Evolutionary conservation across 2,888 invertebrate species (phyloP).

Genomic region (Tiliacea citrago): DNA sequence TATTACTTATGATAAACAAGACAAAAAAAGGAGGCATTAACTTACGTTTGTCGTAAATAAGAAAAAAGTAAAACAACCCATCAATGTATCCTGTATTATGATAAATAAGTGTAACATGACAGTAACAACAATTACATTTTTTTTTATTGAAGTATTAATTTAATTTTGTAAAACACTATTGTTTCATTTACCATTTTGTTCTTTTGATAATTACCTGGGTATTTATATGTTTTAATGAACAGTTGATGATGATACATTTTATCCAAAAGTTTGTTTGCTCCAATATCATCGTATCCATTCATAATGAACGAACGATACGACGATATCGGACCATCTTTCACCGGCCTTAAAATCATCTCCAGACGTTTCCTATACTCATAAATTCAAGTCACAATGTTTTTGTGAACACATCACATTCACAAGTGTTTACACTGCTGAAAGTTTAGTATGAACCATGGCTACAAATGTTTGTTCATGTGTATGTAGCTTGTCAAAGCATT

Average conservation of each 20-base stretch:
- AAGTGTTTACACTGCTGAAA: not conserved
- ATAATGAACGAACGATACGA: too few relatives aligned
- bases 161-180: not conserved
- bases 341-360: too few relatives aligned
- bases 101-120: not conserved
- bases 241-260: too few relatives aligned
- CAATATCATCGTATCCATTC: too few relatives aligned
- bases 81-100: not conserved
- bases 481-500: constrained; percentile 15
- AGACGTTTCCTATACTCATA: too few relatives aligned
- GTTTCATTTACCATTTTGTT: not conserved
- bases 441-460: not conserved
- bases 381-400: not conserved
- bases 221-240: too few relatives aligned
- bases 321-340: too few relatives aligned
- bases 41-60: not conserved
- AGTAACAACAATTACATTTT: too few relatives aligned
- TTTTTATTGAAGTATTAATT: not conserved
- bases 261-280: too few relatives aligned
- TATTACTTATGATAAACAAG: not conserved
- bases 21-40: not conserved
- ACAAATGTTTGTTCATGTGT: not conserved
- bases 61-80: not conserved
- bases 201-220: not conserved
- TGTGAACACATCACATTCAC: not conserved